Conservation (phyloP, 2,113 vertebrate genomes). For the Cyprinus carpio region DNA sequence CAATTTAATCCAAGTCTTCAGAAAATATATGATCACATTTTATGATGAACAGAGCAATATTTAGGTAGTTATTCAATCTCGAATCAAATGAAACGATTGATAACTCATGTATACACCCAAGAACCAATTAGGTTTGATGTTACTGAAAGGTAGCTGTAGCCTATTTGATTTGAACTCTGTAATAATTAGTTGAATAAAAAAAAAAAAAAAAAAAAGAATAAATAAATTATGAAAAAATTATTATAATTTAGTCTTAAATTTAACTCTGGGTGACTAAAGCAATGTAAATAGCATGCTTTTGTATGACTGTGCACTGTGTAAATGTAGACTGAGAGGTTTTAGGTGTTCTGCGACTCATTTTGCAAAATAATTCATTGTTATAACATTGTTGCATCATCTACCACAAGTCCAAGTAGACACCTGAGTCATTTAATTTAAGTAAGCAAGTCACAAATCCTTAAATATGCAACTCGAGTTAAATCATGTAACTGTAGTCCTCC, state of each 20-base stretch:
- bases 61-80: not conserved
- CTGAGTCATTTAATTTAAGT: constrained; percentile 9
- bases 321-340: not conserved
- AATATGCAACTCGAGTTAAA: not conserved
- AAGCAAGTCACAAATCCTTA: constrained; percentile 18
- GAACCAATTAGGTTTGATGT: not conserved
- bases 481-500: constrained; percentile 3
- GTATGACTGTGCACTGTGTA: not conserved
- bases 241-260: not conserved
- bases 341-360: not conserved
- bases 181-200: not conserved
- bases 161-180: not conserved
- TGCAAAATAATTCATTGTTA: not conserved
- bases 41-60: not conserved
- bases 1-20: not conserved
- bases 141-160: not conserved
- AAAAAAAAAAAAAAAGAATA: not conserved
- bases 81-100: not conserved
- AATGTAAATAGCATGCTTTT: not conserved
- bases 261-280: not conserved
- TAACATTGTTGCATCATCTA: not conserved
- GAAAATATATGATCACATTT: not conserved
- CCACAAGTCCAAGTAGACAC: not conserved
- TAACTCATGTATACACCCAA: not conserved
- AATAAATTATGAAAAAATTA: not conserved